Conservation (phyloP, 2,797 vertebrate species). For the Emydoidea blandingii region DNA sequence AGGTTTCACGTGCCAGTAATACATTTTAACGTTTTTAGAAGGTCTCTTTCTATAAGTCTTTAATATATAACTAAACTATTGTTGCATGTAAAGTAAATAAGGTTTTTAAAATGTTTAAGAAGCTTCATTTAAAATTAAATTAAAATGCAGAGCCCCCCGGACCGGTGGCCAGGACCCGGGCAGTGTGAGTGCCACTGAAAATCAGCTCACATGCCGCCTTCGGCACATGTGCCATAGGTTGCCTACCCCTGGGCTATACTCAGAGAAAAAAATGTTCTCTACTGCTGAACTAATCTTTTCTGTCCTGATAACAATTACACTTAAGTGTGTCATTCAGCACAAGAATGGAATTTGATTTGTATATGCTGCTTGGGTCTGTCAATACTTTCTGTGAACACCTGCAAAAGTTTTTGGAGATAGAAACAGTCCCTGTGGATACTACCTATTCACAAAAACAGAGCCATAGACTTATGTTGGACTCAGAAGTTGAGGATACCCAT, state of each 20-base stretch:
- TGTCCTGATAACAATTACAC: slow-evolving; percentile 8
- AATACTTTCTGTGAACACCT: slow-evolving; percentile 32
- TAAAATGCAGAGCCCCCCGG: too few relatives aligned
- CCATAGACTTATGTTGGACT: background rate
- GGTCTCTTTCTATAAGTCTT: too few relatives aligned
- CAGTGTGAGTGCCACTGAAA: too few relatives aligned
- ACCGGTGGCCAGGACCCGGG: too few relatives aligned
- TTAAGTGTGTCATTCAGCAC: background rate
- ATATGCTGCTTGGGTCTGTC: background rate
- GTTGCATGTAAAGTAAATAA: too few relatives aligned
- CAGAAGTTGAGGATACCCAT: background rate
- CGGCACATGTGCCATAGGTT: too few relatives aligned
- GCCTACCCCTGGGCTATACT: background rate
- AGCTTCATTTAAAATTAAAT: too few relatives aligned
- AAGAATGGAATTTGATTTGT: background rate
- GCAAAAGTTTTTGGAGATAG: background rate
- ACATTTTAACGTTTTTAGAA: too few relatives aligned
- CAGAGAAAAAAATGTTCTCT: slow-evolving; percentile 14
- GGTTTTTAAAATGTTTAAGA: too few relatives aligned
- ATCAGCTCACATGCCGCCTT: too few relatives aligned
- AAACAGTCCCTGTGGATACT: background rate
- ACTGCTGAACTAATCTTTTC: background rate
- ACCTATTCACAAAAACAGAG: slow-evolving; percentile 14
- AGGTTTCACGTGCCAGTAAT: too few relatives aligned
- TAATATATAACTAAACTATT: too few relatives aligned